Evolutionary conservation across 2,797 vertebrate genomes (phyloP), one percentile per base, ranked within the genome.

Genomic region (Fratercula arctica): DNA sequence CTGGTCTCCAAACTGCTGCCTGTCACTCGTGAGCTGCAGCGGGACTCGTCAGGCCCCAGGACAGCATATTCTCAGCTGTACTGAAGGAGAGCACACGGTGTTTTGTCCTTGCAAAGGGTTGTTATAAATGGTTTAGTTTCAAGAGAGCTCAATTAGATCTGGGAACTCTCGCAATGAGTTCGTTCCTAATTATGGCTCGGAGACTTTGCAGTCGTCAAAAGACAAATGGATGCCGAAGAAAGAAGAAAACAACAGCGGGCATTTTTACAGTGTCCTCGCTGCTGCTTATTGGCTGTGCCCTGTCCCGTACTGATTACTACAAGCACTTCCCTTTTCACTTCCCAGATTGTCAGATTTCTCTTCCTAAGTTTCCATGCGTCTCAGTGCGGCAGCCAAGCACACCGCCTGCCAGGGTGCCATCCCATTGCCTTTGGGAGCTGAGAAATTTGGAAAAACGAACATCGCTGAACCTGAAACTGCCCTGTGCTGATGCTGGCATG

Each of bases 111-210:
- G 91, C 48, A 83, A 63, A 89, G 88, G 75, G 76, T 81, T 91
- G 39, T 93, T 91, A 72, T 70, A 93, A 96, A 93, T 61, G 59
- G 75, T 87, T 92, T 91, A 23, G 23, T 90, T 88, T 91, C 76
- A 85, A 80, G 75, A 85, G 88, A 60, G 66, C 76, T 88, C 96
- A 90, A 51, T 96, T 96, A 95, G 66, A 70, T 74, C 83, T 76
- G 75, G 68, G 75, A 87, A 68, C 92, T 95, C 81, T 68, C 84
- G 85, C 74, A 87, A 93, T 14, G 26, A 56, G 67, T 82, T 91
- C 13, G 1, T 77, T 85, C 78, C 63, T 93, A 93, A 93, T 87
- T 92, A 91, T 48, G 60, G 19, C 93, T 90, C 1, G 0, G 68
- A 86, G 59, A 87, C 78, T 91, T 88, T 87, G 61, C 57, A 50